These are phyloP conservation scores for Xiphorhynchus erythropygius DNA, from an alignment of 2,797 vertebrate species.

Conservation along the genomic window DNA sequence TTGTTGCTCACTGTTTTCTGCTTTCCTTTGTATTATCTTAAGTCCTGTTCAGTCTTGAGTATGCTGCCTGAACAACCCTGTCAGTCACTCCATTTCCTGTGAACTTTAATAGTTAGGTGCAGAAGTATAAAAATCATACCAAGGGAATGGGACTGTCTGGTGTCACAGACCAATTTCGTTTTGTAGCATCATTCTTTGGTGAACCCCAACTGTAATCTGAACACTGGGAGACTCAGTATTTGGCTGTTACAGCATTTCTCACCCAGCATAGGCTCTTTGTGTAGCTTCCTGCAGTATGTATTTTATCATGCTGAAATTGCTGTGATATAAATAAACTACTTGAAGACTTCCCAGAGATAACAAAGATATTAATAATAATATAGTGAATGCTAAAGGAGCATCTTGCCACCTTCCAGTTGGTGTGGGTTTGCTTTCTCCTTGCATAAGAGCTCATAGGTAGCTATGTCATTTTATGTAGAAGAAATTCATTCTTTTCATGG, in stretches of 20 bases:
- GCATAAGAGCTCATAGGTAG: background rate
- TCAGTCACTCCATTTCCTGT: fast-evolving
- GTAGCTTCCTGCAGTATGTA: background rate
- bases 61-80: background rate
- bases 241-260: background rate
- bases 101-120: background rate
- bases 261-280: background rate
- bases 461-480: background rate
- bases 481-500: background rate
- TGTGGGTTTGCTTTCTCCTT: background rate
- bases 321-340: background rate
- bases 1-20: background rate
- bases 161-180: background rate
- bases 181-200: background rate
- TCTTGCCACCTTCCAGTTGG: background rate
- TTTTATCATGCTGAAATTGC: background rate
- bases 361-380: background rate
- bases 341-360: background rate
- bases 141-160: background rate
- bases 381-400: background rate
- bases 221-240: background rate
- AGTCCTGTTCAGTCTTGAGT: background rate
- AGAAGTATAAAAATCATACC: background rate
- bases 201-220: background rate
- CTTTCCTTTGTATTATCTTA: background rate